A percentile compares a stretch with the other conserved stretches of the same genome.
Conservation (phyloP, 1,140 invertebrate species). For the Cydia splendana region DNA sequence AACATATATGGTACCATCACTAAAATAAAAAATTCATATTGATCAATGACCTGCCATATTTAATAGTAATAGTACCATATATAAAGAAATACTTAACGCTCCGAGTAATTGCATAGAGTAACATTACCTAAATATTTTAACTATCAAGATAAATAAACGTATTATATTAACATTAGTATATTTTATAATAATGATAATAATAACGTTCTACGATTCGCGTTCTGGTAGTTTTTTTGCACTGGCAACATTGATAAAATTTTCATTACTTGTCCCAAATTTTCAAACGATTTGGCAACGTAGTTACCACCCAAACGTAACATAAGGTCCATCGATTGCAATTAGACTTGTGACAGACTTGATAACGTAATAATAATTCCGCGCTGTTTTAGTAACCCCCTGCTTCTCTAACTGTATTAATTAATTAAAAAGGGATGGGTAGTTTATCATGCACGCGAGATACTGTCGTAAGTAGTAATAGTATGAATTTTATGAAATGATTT, state of each 20-base stretch:
- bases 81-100: slow-evolving; percentile 1
- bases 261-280: too few relatives aligned
- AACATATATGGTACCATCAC: slow-evolving; percentile 6
- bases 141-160: slow-evolving; percentile 29
- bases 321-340: too few relatives aligned
- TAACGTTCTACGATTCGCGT: slow-evolving; percentile 25
- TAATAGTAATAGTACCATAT: not conserved
- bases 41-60: not conserved
- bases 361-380: too few relatives aligned
- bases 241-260: slow-evolving; percentile 17
- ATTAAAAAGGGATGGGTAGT: too few relatives aligned
- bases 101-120: slow-evolving; percentile 17
- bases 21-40: not conserved
- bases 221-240: slow-evolving; percentile 21
- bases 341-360: too few relatives aligned
- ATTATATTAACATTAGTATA: slow-evolving; percentile 36
- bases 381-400: too few relatives aligned
- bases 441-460: not conserved
- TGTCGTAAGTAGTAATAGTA: not conserved
- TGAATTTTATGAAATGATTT: too few relatives aligned
- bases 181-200: slow-evolving; percentile 35
- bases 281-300: too few relatives aligned
- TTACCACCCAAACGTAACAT: too few relatives aligned
- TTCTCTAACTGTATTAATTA: too few relatives aligned
- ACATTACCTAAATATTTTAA: slow-evolving; percentile 25